Percentiles rank a stretch among this genome's conserved stretches.
Conservation (phyloP, 2,113 vertebrate genomes). For the Colossoma macropomum region DNA sequence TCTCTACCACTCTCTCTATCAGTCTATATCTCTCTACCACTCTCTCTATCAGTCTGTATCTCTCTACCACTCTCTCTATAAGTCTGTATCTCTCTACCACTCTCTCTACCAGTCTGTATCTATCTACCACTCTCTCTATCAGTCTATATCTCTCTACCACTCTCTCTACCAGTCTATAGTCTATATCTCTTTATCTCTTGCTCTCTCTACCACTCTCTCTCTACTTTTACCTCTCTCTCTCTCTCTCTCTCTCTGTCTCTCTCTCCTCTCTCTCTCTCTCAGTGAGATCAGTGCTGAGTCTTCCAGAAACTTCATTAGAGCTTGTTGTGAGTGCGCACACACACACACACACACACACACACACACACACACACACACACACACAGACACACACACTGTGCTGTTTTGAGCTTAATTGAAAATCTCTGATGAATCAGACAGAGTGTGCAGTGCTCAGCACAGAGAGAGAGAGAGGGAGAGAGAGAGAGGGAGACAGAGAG, state of each 20-base stretch:
- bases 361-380: conserved; percentile 35
- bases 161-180: no score
- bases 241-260: neutral
- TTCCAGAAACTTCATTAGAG: conserved; percentile 27
- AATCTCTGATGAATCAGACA: neutral
- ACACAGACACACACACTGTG: neutral
- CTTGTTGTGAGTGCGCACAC: conserved; percentile 25
- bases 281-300: conserved; percentile 14
- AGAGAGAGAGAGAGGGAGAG: neutral
- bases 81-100: no score
- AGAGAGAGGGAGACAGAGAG: conserved; percentile 20
- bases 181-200: no score
- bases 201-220: neutral
- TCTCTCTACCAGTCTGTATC: no score
- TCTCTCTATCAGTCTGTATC: no score
- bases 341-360: conserved; percentile 35
- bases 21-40: no score
- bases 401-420: conserved; percentile 33
- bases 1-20: no score
- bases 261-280: neutral
- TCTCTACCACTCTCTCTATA: no score
- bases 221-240: neutral
- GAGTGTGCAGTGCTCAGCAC: neutral
- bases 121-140: no score
- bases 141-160: no score